A percentile compares a stretch with the other conserved stretches of the same genome.
These are phyloP conservation scores for Chaetogeoica ovagalla DNA, from an alignment of 2,888 invertebrate genomes.

Conservation along the genomic window DNA sequence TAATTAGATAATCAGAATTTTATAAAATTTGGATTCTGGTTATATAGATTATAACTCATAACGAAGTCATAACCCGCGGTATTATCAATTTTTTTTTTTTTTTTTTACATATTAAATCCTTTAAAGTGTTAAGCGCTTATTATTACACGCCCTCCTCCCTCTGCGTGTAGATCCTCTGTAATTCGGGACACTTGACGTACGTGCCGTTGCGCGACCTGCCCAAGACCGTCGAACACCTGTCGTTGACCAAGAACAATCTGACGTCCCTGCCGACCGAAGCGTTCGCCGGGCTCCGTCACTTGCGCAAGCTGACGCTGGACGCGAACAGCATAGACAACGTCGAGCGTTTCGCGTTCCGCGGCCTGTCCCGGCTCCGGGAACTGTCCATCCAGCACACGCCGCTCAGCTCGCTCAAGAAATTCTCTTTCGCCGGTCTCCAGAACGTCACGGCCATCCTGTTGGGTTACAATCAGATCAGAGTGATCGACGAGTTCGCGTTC, in stretches of 20 bases:
- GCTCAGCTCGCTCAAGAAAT: constrained; percentile 76
- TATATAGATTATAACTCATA: too few species aligned
- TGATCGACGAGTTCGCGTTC: constrained; percentile 75
- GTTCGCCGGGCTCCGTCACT: constrained; percentile 76
- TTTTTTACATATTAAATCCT: too few species aligned
- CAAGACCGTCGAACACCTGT: constrained; percentile 78
- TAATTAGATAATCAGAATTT: too few species aligned
- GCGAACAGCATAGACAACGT: constrained; percentile 84
- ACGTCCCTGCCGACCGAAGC: constrained; percentile 80
- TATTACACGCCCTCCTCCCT: too few species aligned
- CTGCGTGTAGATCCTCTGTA: constrained; percentile 76
- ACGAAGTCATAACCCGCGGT: too few species aligned
- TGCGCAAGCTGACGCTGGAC: constrained; percentile 81
- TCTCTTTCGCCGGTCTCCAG: constrained; percentile 81
- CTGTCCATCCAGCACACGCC: constrained; percentile 86
- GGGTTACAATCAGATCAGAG: constrained; percentile 72
- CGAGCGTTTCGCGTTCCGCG: constrained; percentile 83
- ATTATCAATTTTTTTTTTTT: too few species aligned
- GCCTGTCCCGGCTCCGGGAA: constrained; percentile 75
- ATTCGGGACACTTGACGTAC: constrained; percentile 78
- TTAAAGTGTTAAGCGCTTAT: too few species aligned
- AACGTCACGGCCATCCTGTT: constrained; percentile 75
- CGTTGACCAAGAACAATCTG: constrained; percentile 83
- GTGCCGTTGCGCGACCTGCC: constrained; percentile 78
- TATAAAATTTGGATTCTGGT: too few species aligned